Evolutionary conservation across 2,888 invertebrate species (phyloP), one percentile per base, ranked within the genome.

Genomic region (Dasysyrphus tricinctus): DNA sequence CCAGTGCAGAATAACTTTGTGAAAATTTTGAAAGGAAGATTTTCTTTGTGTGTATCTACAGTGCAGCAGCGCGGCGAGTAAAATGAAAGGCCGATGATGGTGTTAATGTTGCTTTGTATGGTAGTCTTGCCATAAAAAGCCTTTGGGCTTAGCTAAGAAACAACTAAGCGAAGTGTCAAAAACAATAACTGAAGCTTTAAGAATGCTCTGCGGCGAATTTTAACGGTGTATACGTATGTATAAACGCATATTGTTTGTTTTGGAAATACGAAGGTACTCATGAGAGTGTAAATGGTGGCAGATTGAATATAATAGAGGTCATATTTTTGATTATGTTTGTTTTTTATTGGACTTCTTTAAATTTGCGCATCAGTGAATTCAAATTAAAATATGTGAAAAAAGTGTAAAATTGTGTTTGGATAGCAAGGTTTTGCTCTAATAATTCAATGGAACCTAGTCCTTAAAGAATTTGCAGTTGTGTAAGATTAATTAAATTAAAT

Each of bases 91-190:
- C 16, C n/a, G n/a, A 42, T 42, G 56, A 6, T 49, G 70, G 57
- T 49, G 65, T 49, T 49, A 34, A 34, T 54, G 69, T 34, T 29
- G 80, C 54, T 81, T 76, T 54, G 70, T 63, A 24, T n/a, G 42
- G 6, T 34, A 19, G 29, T 56, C 70, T 70, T 76, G 14, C 49
- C 56, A 65, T 32, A 39, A 63, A 19, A 81, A 54, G 34, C 49
- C 63, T 57, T 24, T 2, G 12, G 63, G 57, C 37, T 75, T 65
- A 47, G 65, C 47, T 49, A 49, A 65, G 65, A 65, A 69, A 39
- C 37, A 51, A 69, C 69, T 54, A 69, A 69, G 39, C 51, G 9
- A 34, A 65, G 69, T 69, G 69, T 69, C 69, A 69, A 54, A 69
- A 69, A 69, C 69, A 69, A 69, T 54, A 69, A 51, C n/a, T 54